Evolutionary conservation across 2,113 vertebrate genomes (phyloP).

Genomic region (Psilopsiagon aurifrons): DNA sequence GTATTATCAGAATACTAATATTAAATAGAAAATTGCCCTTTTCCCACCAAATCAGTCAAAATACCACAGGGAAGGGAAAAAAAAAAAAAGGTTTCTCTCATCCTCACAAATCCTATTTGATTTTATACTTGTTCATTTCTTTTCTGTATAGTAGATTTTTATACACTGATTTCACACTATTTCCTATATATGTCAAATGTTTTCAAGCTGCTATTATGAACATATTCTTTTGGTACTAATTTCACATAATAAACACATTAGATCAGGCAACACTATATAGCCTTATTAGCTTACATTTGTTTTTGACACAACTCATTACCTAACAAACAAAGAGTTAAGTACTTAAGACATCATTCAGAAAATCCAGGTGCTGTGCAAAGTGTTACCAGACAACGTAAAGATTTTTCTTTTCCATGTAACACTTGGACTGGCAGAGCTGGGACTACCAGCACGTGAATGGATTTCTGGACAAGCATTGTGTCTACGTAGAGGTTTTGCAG

Average conservation of each 20-base stretch:
- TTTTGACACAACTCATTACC: not conserved
- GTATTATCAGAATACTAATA: not conserved
- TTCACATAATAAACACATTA: not conserved
- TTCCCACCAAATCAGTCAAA: not conserved
- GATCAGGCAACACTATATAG: not conserved
- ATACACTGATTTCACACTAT: not conserved
- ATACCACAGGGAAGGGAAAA: not conserved
- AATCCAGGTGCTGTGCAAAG: not conserved
- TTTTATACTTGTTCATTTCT: not conserved
- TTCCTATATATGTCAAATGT: not conserved
- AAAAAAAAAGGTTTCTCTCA: not conserved
- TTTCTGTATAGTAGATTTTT: not conserved
- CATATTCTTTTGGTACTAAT: not conserved
- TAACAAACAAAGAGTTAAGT: not conserved
- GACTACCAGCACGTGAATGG: not conserved
- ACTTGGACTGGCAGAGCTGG: not conserved
- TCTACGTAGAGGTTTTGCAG: not conserved
- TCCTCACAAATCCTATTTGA: not conserved
- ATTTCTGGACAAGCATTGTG: accelerated
- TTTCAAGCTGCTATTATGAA: not conserved
- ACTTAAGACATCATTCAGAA: not conserved
- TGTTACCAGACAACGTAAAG: not conserved
- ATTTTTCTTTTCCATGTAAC: not conserved
- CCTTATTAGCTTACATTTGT: not conserved
- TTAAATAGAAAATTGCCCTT: not conserved